Base-by-base conservation (phyloP, 2,888 invertebrate genomes). In the Ormyrus thymus region DNA sequence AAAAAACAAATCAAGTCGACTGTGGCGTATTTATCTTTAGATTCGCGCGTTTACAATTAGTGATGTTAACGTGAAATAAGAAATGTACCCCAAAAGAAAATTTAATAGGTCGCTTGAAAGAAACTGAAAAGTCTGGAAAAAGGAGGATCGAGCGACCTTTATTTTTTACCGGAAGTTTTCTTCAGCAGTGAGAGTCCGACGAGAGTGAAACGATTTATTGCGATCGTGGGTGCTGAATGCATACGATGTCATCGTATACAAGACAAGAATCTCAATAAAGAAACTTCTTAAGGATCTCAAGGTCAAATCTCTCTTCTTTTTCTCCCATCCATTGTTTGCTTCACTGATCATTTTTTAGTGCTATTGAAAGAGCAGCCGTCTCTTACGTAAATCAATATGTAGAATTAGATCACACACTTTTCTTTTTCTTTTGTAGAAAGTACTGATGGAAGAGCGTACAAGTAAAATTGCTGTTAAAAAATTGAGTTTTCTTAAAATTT, bases 131-230 rank as follows among this genome's bases (percentile, higher is more conserved):
- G n/a, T 58, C 15, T 6, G 29, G 51, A 66, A 29, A 29, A 66
- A 64, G 6, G 51, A n/a, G 11, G 43, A 59, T 64, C 56, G 56
- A 7, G 45, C 65, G 50, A 68, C 43, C 56, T 68, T 76, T 79
- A 79, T 76, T 79, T 79, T 79, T 72, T 79, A 79, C 76, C 56
- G n/a, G 11, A 64, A 79, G 1, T 75, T 79, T 79, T 75, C 48
- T 72, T 53, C 53, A 64, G 29, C n/a, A 10, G 45, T 9, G 46
- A 79, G 29, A 72, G 48, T 58, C n/a, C 43, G 50, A 29, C 8
- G 43, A 61, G 29, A 48, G 53, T 50, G 10, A 45, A 66, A 46
- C 58, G 55, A 68, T 59, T 8, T 46, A 13, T 55, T 56, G 48
- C 66, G 61, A 13, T 48, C 45, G 9, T 10, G 29, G 62, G 62